Evolutionary conservation across 2,797 vertebrate genomes (phyloP), one percentile per base, ranked within the genome.

Genomic region (Molossus alvarezi): DNA sequence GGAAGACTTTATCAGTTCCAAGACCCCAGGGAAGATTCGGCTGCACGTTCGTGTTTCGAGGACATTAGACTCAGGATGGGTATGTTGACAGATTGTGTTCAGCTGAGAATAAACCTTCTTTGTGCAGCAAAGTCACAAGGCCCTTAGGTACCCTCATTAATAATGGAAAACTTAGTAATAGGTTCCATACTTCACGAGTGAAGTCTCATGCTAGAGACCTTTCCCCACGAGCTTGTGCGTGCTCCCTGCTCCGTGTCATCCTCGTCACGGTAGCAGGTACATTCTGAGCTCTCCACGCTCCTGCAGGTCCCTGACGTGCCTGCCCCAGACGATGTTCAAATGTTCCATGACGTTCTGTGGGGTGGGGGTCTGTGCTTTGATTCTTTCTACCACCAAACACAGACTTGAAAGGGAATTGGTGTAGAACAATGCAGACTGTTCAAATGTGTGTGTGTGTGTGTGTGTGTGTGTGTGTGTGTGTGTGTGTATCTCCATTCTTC

Each of bases 81-180:
- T 65, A 37, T 41, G 60, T 27, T 84, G 94, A 73, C 84, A 75
- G 76, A 58, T 76, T n/a, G 1, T 33, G 14, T 53, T 58, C 33
- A 18, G 86, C 71, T 84, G 82, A 57, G 86, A 97, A 91, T n/a
- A 83, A 69, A 51, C 20, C 48, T 92, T n/a, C 33, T 57, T 62
- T 29, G 41, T 53, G 37, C 88, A 62, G n/a, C 0, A 5, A 57
- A 94, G 60, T 73, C 76, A 41, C 37, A 58, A 58, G 82, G 29
- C 67, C 23, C 13, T 76, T 86, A 13, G 41, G 45, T 77, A 51
- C 20, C 18, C 23, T 77, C 10, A 0, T n/a, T 55, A 92, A 33
- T 85, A 67, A 91, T 29, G 21, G n/a, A 72, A 92, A 88, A 62
- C 89, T 20, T 51, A n/a, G 80, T 84, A 85, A 81, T 84, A 58